A percentile compares a stretch with the other conserved stretches of the same genome.
These are phyloP conservation scores for Acronicta aceris DNA, from an alignment of 2,888 invertebrate genomes.

Conservation along the genomic window DNA sequence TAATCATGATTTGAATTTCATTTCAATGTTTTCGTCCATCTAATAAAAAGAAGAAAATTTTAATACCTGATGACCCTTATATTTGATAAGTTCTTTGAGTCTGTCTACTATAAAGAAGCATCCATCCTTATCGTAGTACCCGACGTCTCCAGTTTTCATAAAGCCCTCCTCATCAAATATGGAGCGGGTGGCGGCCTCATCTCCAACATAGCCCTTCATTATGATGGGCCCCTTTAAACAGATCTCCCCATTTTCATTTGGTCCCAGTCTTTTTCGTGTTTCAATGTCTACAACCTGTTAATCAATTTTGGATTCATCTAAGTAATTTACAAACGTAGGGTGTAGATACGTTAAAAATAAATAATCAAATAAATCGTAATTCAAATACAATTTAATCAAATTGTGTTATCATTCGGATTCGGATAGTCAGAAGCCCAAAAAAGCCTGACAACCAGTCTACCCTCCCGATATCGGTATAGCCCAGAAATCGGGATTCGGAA, in stretches of 20 bases:
- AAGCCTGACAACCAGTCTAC: no score
- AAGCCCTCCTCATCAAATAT: slow-evolving; percentile 75
- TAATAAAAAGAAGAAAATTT: not conserved
- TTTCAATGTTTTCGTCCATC: not conserved
- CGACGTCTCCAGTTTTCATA: slow-evolving; percentile 78
- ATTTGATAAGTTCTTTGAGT: slow-evolving; percentile 79
- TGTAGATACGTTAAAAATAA: no score
- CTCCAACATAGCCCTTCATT: slow-evolving; percentile 74
- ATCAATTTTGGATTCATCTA: not conserved
- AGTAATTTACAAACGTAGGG: no score
- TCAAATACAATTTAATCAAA: no score
- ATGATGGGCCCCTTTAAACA: slow-evolving; percentile 71
- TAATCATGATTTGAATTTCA: not conserved
- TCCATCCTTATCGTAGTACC: slow-evolving; percentile 78
- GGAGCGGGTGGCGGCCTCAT: slow-evolving; percentile 65
- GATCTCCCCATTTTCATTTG: slow-evolving; percentile 71
- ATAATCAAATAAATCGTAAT: no score
- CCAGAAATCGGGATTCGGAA: no score
- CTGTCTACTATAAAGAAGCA: slow-evolving; percentile 78
- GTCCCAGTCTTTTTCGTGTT: slow-evolving; percentile 65
- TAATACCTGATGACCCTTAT: slow-evolving; percentile 86
- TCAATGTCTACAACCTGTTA: slow-evolving; percentile 78
- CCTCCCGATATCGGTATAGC: no score
- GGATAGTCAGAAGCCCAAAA: no score
- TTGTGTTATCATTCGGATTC: no score